Percentiles rank a stretch among this genome's conserved stretches.
Evolutionary conservation across 2,113 vertebrate genomes (phyloP).

Genomic region (Numida meleagris): DNA sequence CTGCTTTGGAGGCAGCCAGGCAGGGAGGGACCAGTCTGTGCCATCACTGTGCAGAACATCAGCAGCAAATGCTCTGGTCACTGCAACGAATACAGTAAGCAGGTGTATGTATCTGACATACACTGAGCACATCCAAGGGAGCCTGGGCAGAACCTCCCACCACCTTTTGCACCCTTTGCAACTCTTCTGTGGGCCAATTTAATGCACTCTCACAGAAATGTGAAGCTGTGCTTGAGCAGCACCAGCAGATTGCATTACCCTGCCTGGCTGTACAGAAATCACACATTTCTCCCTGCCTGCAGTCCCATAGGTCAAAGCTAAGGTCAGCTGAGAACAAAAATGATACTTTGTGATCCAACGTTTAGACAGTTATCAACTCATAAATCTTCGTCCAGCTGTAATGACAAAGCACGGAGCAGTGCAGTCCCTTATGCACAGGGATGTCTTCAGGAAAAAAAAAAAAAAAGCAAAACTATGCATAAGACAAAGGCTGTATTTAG

Average conservation of each 20-base stretch:
- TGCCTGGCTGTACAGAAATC: conserved; percentile 62
- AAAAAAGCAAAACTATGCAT: neutral
- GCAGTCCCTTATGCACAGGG: conserved; percentile 26
- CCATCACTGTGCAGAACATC: neutral
- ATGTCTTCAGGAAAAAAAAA: neutral
- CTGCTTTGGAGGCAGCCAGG: neutral
- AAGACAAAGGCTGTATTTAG: conserved; percentile 12
- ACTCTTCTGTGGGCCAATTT: neutral
- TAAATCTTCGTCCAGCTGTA: conserved; percentile 75
- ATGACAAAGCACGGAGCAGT: conserved; percentile 57
- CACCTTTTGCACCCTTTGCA: conserved; percentile 1
- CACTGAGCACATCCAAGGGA: neutral
- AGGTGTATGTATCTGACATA: neutral
- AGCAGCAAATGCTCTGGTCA: neutral
- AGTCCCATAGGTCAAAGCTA: conserved; percentile 65
- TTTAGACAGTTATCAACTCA: conserved; percentile 73
- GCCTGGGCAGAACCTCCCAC: neutral
- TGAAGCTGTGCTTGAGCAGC: conserved; percentile 49
- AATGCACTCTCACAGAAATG: conserved; percentile 31
- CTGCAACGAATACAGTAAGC: neutral
- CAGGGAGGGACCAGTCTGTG: neutral
- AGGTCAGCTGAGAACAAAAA: conserved; percentile 74
- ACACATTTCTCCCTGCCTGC: conserved; percentile 66
- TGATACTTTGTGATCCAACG: conserved; percentile 68
- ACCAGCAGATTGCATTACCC: conserved; percentile 39